phyloP scores from a whole-genome alignment of 2,797 vertebrate species.

The Linurgus olivaceus region DNA sequence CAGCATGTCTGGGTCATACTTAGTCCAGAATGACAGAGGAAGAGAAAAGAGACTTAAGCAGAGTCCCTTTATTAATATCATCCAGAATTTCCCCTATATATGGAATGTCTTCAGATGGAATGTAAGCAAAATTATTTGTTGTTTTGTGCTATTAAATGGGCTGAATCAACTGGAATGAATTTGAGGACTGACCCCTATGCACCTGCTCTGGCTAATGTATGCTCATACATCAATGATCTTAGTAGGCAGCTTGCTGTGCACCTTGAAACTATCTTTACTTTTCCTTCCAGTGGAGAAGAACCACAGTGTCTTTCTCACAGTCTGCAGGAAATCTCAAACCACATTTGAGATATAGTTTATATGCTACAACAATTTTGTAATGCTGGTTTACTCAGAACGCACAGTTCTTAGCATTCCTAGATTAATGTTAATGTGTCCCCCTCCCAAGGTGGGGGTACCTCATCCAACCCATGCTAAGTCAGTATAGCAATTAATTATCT shows the following conservation, averaged over 20 bases:
- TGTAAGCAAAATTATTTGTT: not conserved
- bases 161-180: not conserved
- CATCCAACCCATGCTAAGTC: not conserved
- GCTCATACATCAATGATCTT: not conserved
- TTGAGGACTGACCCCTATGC: not conserved
- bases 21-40: not conserved
- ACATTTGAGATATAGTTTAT: not conserved
- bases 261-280: not conserved
- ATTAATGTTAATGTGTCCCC: not conserved
- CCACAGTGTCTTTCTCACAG: not conserved
- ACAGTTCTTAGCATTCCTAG: not conserved
- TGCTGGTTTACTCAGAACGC: not conserved
- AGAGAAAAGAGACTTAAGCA: not conserved
- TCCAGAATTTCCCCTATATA: not conserved
- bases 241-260: not conserved
- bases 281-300: not conserved
- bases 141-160: not conserved
- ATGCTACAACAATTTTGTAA: not conserved
- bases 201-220: not conserved
- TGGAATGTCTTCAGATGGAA: not conserved
- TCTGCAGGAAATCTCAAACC: not conserved
- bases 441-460: not conserved
- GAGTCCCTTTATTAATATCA: not conserved
- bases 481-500: not conserved
- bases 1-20: not conserved